Evolutionary conservation across 2,888 invertebrate genomes (phyloP), one percentile per base, ranked within the genome.

Genomic region (Chirona hameri): DNA sequence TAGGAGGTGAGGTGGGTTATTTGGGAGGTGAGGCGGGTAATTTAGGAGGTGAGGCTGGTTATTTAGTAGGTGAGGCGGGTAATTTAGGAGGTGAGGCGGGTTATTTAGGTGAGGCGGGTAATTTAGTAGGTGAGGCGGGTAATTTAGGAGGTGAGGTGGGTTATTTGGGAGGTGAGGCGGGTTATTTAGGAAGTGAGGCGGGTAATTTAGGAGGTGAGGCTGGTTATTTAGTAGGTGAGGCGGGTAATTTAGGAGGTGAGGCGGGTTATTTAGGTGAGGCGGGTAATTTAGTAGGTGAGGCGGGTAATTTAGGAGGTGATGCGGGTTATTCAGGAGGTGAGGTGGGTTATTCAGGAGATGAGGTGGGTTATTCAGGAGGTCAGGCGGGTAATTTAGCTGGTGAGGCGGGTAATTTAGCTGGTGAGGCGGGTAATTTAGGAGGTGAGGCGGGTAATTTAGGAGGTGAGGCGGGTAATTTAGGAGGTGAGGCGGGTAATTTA

Each of bases 341-440:
- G 57, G 57, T 9, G 18, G 18, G 14, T 18, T 3, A 57, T 57
- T 57, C 57, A 57, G 57, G 57, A 57, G 57, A 21, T 57, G 57
- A 57, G 57, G 57, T 9, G 18, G 21, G 4, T 18, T 12, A 57
- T 57, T 57, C 18, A 57, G 57, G 57, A 57, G 57, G 18, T 57
- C 14, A 57, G 57, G 57, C 14, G 57, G 4, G 18, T 7, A 92
- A 86, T 96, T 96, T 89, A 90, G 91, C 85, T 87, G 88, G 88
- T 76, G 76, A 46, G 76, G 4, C 10, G 29, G 52, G 18, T n/a
- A n/a, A n/a, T n/a, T n/a, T n/a, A n/a, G 91, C 85, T 87, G 88
- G 88, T 21, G 76, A 46, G 76, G 24, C 60, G 24, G 2, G 18
- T 0, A 60, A 24, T 57, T 60, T n/a, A 65, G 27, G 65, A 65